These are phyloP conservation scores for Leuciscus idus DNA, from an alignment of 2,113 vertebrate genomes.

Conservation along the genomic window DNA sequence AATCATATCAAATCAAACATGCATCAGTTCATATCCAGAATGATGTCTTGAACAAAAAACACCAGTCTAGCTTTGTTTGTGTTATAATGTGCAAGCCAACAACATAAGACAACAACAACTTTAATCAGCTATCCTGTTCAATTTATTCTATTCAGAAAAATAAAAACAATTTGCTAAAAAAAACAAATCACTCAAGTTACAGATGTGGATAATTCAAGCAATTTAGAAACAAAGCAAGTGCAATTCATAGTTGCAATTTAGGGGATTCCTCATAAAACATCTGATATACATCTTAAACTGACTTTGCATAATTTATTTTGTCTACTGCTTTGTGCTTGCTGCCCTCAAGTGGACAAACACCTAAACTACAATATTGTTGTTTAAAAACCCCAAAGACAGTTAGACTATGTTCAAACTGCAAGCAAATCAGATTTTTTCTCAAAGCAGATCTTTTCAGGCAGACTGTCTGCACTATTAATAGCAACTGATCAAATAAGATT, in stretches of 20 bases:
- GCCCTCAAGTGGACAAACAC: conserved; percentile 26
- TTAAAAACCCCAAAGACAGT: background rate
- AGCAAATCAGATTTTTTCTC: no score
- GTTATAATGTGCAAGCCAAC: background rate
- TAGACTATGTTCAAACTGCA: no score
- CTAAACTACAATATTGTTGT: background rate
- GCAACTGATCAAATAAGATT: no score
- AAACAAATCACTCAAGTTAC: no score
- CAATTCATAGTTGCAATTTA: background rate
- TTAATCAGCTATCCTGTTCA: background rate
- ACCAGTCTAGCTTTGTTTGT: background rate
- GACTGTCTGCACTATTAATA: no score
- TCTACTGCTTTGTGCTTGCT: conserved; percentile 28
- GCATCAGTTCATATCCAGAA: background rate
- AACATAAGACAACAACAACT: background rate
- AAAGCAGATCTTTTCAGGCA: no score
- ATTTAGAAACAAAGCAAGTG: background rate
- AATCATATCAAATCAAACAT: background rate
- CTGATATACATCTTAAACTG: background rate
- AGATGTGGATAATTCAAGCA: background rate
- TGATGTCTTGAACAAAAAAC: background rate
- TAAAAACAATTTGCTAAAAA: background rate
- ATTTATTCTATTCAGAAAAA: background rate
- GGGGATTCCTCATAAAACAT: background rate
- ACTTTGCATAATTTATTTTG: background rate